These are phyloP conservation scores for Dendrocincla tyrannina DNA, from an alignment of 2,797 vertebrate genomes.

Conservation along the genomic window DNA sequence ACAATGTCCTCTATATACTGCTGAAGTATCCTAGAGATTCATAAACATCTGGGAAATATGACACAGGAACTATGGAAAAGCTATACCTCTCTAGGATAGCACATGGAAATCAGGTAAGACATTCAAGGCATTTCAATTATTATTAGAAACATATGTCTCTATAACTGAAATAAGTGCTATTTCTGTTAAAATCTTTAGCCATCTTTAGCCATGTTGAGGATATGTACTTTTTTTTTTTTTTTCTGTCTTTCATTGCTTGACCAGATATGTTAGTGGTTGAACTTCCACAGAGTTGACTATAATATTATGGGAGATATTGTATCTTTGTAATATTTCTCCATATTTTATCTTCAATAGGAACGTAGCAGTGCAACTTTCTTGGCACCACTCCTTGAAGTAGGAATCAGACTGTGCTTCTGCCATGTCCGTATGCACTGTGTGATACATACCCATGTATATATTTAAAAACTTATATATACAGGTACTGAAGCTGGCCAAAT, in stretches of 20 bases:
- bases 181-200: background rate
- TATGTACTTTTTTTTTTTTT: background rate
- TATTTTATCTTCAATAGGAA: background rate
- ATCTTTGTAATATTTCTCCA: background rate
- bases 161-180: background rate
- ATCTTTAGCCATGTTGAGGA: background rate
- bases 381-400: accelerated
- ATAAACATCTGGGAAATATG: background rate
- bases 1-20: background rate
- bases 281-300: background rate
- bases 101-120: background rate
- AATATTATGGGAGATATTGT: background rate
- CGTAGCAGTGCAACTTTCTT: background rate
- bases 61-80: background rate
- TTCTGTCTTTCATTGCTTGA: background rate
- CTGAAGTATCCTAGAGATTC: background rate
- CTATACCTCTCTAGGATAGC: background rate
- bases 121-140: background rate
- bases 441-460: background rate
- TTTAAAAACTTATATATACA: background rate
- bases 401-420: background rate
- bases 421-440: background rate
- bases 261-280: background rate
- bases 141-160: background rate
- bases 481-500: background rate